Evolutionary conservation across 2,888 invertebrate genomes (phyloP).

Genomic region (Zhuqinia jingwanae): DNA sequence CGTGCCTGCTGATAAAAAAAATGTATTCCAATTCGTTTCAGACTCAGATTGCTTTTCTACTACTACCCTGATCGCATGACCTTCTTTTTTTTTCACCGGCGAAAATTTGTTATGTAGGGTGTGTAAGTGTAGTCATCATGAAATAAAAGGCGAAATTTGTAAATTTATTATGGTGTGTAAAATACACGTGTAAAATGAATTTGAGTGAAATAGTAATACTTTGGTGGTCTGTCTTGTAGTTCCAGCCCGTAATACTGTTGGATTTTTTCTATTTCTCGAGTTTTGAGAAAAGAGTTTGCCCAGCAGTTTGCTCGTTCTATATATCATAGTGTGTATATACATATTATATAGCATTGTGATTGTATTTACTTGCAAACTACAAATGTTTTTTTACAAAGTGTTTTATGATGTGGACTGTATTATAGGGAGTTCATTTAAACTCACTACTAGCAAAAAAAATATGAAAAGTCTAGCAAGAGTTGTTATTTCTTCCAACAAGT

Average conservation of each 20-base stretch:
- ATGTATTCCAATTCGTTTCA: too few relatives aligned
- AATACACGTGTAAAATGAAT: not conserved
- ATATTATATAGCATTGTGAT: too few relatives aligned
- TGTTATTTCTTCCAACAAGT: constrained; percentile 6
- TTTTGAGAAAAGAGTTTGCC: too few relatives aligned
- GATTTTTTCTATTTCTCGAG: too few relatives aligned
- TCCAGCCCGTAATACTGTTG: not conserved
- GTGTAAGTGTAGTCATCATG: not conserved
- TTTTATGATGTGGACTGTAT: not conserved
- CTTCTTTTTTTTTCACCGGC: not conserved
- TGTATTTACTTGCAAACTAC: too few relatives aligned
- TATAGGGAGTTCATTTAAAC: constrained; percentile 5
- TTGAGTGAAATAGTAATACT: not conserved
- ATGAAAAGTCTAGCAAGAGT: too few relatives aligned
- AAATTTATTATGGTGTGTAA: constrained; percentile 32
- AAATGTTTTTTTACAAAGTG: constrained; percentile 23
- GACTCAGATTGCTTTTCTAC: too few relatives aligned
- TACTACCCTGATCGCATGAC: not conserved
- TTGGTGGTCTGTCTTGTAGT: not conserved
- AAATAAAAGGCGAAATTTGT: not conserved
- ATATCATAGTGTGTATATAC: too few relatives aligned
- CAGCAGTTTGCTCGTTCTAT: too few relatives aligned
- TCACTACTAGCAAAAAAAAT: too few relatives aligned
- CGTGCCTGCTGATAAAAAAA: too few relatives aligned
- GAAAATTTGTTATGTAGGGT: constrained; percentile 10